These are phyloP conservation scores for Corythoichthys haematopterus DNA, from an alignment of 2,113 vertebrate genomes.

Conservation along the genomic window DNA sequence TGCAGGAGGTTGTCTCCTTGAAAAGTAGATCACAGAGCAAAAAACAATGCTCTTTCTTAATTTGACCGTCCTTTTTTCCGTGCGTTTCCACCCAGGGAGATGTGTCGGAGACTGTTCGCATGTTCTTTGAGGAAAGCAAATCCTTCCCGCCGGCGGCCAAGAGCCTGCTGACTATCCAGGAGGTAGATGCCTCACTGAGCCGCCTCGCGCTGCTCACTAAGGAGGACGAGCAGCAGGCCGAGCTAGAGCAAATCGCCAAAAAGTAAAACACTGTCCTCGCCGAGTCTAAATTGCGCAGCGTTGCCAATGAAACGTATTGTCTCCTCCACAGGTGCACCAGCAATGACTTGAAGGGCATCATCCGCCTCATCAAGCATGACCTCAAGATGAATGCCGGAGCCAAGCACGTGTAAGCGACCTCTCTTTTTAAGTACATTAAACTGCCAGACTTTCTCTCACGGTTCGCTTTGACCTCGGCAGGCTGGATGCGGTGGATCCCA, in stretches of 20 bases:
- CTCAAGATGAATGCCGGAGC: constrained; percentile 96
- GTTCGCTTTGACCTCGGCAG: constrained; percentile 48
- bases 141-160: constrained; percentile 86
- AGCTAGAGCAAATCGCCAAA: constrained; percentile 82
- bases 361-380: constrained; percentile 94
- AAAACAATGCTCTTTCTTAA: not conserved
- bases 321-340: constrained; percentile 80
- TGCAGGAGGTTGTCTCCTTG: no score
- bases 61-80: not conserved
- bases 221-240: constrained; percentile 91
- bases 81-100: constrained; percentile 78
- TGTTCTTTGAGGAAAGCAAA: constrained; percentile 92
- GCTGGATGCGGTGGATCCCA: constrained; percentile 91
- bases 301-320: not conserved
- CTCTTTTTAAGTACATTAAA: not conserved
- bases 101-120: constrained; percentile 89
- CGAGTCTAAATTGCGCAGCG: not conserved
- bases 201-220: constrained; percentile 88
- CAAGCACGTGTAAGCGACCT: constrained; percentile 89
- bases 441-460: not conserved
- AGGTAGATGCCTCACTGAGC: constrained; percentile 84
- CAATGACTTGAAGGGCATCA: constrained; percentile 94
- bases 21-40: no score
- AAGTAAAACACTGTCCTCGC: constrained; percentile 64
- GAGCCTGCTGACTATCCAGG: constrained; percentile 91